These are phyloP conservation scores for Tetranychus truncatus DNA, from an alignment of 2,888 invertebrate genomes.

Conservation along the genomic window DNA sequence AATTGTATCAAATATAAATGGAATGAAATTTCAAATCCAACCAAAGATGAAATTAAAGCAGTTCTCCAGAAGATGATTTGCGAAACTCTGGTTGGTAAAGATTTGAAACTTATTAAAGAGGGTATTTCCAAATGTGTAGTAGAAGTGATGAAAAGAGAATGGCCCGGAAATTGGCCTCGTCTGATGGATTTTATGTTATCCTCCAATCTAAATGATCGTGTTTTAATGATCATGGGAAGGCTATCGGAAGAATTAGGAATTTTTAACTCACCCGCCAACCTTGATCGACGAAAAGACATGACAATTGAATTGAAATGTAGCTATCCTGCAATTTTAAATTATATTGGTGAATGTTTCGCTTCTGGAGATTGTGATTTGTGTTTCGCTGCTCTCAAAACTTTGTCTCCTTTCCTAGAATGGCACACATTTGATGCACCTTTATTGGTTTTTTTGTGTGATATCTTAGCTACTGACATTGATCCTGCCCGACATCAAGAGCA, in stretches of 20 bases:
- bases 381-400: constrained; percentile 56
- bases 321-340: constrained; percentile 7
- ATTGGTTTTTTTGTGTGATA: background rate
- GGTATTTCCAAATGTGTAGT: constrained; percentile 59
- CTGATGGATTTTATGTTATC: constrained; percentile 39
- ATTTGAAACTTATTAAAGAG: constrained; percentile 32
- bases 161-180: constrained; percentile 92
- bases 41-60: constrained; percentile 15
- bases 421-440: constrained; percentile 40
- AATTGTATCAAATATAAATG: constrained; percentile 73
- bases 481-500: too few relatives aligned
- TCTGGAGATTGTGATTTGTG: constrained; percentile 11
- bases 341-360: constrained; percentile 16
- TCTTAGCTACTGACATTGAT: background rate
- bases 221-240: constrained; percentile 65
- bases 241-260: constrained; percentile 47
- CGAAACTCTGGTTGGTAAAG: background rate
- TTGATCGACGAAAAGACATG: constrained; percentile 17
- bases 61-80: constrained; percentile 12
- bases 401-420: constrained; percentile 82
- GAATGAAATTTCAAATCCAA: constrained; percentile 49
- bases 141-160: constrained; percentile 87
- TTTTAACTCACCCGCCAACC: constrained; percentile 15
- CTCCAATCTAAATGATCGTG: constrained; percentile 31
- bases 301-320: constrained; percentile 14